Conservation (phyloP, 2,797 vertebrate species). For the Avahi laniger region DNA sequence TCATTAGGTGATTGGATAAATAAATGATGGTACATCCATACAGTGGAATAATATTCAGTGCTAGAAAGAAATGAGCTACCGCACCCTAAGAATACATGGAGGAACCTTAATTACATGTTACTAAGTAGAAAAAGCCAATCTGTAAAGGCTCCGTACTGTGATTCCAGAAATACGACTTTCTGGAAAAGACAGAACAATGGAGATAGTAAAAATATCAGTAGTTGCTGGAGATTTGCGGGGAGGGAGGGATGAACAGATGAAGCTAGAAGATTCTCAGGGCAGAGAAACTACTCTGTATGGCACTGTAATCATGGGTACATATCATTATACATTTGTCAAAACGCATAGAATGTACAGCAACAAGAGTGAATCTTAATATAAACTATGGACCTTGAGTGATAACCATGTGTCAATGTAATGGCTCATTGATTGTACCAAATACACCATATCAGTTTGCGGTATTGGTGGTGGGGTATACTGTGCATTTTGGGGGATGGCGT, state of each 20-base stretch:
- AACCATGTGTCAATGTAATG: background rate
- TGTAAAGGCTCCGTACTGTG: background rate
- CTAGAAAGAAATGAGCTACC: background rate
- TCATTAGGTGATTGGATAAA: background rate
- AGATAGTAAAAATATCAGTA: background rate
- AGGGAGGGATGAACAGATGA: background rate
- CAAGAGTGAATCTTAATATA: background rate
- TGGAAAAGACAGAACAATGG: background rate
- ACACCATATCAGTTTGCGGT: background rate
- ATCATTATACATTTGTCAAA: background rate
- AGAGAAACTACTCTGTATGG: background rate
- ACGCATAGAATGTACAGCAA: too few species aligned
- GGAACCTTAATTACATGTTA: background rate
- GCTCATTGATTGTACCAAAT: background rate
- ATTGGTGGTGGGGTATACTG: accelerated
- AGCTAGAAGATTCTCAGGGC: background rate
- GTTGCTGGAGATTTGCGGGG: background rate
- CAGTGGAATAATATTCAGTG: background rate
- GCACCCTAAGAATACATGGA: background rate
- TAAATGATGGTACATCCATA: background rate
- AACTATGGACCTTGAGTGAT: background rate
- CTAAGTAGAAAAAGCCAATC: background rate
- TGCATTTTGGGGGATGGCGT: background rate
- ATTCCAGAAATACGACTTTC: background rate
- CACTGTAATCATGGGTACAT: background rate